Conservation (phyloP, 2,797 vertebrate species). For the Hozukius guyotensis region DNA sequence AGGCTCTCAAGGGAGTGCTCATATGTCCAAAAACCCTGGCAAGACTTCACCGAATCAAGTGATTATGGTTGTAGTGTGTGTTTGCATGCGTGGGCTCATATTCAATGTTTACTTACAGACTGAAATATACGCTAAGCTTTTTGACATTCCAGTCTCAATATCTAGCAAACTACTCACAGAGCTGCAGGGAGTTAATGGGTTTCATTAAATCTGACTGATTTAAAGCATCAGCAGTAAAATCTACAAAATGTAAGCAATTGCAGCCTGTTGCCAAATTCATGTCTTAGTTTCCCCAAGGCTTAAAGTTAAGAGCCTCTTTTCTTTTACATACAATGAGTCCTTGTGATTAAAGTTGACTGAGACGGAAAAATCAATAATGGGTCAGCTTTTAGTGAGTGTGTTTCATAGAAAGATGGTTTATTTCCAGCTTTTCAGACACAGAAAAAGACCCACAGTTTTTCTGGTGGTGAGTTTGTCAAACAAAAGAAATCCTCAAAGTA, state of each 20-base stretch:
- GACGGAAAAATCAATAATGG: slow-evolving; percentile 41
- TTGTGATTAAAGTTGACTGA: slow-evolving; percentile 30
- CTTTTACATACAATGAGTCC: neutral
- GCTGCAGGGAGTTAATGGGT: slow-evolving; percentile 22
- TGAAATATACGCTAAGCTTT: slow-evolving; percentile 38
- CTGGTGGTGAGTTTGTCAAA: neutral
- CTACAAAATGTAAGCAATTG: slow-evolving; percentile 5
- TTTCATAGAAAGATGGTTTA: slow-evolving; percentile 17
- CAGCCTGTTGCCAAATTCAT: slow-evolving; percentile 7
- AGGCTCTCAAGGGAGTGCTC: slow-evolving; percentile 53
- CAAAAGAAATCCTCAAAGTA: slow-evolving; percentile 34
- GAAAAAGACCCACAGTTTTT: neutral
- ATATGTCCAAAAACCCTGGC: slow-evolving; percentile 62
- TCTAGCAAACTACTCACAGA: slow-evolving; percentile 13
- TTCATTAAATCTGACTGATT: slow-evolving; percentile 46
- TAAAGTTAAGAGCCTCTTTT: neutral
- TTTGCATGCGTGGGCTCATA: slow-evolving; percentile 36
- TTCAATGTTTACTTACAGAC: slow-evolving; percentile 51
- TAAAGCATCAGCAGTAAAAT: slow-evolving; percentile 30
- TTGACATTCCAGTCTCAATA: slow-evolving; percentile 44
- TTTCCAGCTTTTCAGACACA: slow-evolving; percentile 12
- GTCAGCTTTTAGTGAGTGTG: slow-evolving; percentile 19
- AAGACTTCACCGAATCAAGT: slow-evolving; percentile 53
- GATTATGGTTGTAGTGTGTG: slow-evolving; percentile 53
- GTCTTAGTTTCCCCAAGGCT: slow-evolving; percentile 6